These are phyloP conservation scores for Phania funesta DNA, from an alignment of 2,888 invertebrate genomes.

Conservation along the genomic window DNA sequence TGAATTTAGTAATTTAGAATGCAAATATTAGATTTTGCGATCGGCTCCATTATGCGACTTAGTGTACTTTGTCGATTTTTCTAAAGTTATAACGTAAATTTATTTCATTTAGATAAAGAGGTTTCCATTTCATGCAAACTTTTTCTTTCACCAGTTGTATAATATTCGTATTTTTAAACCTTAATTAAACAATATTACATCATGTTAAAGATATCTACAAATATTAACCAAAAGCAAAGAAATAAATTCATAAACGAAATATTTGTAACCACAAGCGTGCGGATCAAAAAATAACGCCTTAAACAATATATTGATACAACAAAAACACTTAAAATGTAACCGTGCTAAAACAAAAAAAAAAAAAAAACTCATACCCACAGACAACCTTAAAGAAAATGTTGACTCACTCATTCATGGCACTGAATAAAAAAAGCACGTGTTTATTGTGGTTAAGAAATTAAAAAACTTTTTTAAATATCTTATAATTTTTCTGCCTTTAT, in stretches of 20 bases:
- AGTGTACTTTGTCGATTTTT: too few relatives aligned
- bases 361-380: background rate
- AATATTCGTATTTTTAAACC: too few relatives aligned
- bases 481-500: slow-evolving; percentile 23
- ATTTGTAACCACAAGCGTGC: background rate
- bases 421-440: slow-evolving; percentile 50
- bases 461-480: slow-evolving; percentile 19
- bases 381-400: background rate
- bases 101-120: too few relatives aligned
- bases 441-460: background rate
- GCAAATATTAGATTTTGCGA: too few relatives aligned
- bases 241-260: background rate
- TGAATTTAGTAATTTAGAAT: too few relatives aligned
- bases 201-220: too few relatives aligned
- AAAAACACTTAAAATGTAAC: background rate
- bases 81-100: too few relatives aligned
- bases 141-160: too few relatives aligned
- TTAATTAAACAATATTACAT: too few relatives aligned
- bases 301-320: background rate
- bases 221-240: background rate
- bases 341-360: background rate
- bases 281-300: background rate
- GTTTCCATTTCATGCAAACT: too few relatives aligned
- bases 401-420: slow-evolving; percentile 10
- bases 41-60: too few relatives aligned